phyloP scores from a whole-genome alignment of 2,113 vertebrate genomes.

The Brachionichthys hirsutus region DNA sequence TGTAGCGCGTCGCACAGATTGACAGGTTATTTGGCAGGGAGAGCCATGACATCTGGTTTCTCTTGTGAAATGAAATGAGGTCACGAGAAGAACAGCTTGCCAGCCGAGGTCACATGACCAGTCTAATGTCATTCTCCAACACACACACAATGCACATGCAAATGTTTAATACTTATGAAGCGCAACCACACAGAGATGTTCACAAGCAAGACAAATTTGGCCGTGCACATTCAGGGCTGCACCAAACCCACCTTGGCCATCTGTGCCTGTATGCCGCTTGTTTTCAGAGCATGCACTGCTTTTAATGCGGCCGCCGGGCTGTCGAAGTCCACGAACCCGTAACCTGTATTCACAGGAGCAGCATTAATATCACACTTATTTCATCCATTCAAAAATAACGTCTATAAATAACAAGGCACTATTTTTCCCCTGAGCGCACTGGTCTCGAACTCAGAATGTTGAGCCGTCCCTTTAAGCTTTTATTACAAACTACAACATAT shows the following conservation, averaged over 20 bases:
- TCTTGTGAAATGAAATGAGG: conserved; percentile 69
- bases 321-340: conserved; percentile 99
- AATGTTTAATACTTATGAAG: conserved; percentile 25
- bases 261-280: conserved; percentile 95
- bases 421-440: too few relatives aligned
- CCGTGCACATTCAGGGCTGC: conserved; percentile 11
- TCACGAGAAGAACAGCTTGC: conserved; percentile 70
- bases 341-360: conserved; percentile 79
- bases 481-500: too few relatives aligned
- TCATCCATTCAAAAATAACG: too few relatives aligned
- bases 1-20: conserved; percentile 30
- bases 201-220: conserved; percentile 48
- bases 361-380: too few relatives aligned
- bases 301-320: conserved; percentile 96
- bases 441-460: too few relatives aligned
- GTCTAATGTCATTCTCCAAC: conserved; percentile 57
- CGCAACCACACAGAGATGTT: conserved; percentile 36
- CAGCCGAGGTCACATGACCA: conserved; percentile 66
- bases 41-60: conserved; percentile 68
- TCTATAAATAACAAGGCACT: too few relatives aligned
- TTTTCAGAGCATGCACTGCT: conserved; percentile 95
- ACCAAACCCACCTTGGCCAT: conserved; percentile 94
- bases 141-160: conserved; percentile 21
- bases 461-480: too few relatives aligned
- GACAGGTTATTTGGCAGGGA: conserved; percentile 65